These are phyloP conservation scores for Encarsia formosa DNA, from an alignment of 2,888 invertebrate species.

Conservation along the genomic window DNA sequence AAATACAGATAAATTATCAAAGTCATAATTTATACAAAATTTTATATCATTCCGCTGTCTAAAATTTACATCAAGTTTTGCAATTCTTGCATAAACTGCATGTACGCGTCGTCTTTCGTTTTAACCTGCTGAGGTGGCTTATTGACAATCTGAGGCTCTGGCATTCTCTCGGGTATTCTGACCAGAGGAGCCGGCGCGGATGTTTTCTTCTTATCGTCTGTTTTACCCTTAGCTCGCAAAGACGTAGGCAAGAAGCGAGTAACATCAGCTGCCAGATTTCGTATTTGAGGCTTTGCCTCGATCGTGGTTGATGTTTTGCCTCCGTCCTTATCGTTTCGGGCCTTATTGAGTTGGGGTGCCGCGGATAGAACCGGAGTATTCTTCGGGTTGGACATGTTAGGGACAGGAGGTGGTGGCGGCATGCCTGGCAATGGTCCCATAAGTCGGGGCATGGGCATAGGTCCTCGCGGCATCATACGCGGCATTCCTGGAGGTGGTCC, in stretches of 20 bases:
- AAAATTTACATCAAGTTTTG: conserved; percentile 68
- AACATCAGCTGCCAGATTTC: conserved; percentile 89
- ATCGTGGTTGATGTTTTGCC: conserved; percentile 74
- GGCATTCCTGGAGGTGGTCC: conserved; percentile 63
- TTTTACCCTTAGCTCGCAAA: conserved; percentile 83
- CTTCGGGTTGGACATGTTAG: conserved; percentile 36
- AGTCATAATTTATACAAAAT: no score
- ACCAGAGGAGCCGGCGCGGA: conserved; percentile 40
- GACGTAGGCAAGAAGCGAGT: conserved; percentile 94
- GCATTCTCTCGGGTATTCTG: conserved; percentile 54
- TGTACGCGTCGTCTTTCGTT: conserved; percentile 96
- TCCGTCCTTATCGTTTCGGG: conserved; percentile 62
- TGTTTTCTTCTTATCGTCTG: conserved; percentile 61
- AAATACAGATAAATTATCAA: no score
- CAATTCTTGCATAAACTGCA: conserved; percentile 99
- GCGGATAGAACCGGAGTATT: conserved; percentile 69
- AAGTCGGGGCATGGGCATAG: conserved; percentile 59
- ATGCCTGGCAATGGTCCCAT: conserved; percentile 52
- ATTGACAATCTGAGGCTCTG: conserved; percentile 42
- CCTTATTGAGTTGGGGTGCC: conserved; percentile 74
- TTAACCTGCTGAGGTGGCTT: conserved; percentile 49
- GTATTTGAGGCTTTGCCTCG: conserved; percentile 94
- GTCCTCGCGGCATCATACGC: conserved; percentile 61
- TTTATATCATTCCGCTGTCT: no score
- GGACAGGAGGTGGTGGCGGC: conserved; percentile 39